These are phyloP conservation scores for Paraplagusia blochii DNA, from an alignment of 2,113 vertebrate genomes.

Conservation along the genomic window DNA sequence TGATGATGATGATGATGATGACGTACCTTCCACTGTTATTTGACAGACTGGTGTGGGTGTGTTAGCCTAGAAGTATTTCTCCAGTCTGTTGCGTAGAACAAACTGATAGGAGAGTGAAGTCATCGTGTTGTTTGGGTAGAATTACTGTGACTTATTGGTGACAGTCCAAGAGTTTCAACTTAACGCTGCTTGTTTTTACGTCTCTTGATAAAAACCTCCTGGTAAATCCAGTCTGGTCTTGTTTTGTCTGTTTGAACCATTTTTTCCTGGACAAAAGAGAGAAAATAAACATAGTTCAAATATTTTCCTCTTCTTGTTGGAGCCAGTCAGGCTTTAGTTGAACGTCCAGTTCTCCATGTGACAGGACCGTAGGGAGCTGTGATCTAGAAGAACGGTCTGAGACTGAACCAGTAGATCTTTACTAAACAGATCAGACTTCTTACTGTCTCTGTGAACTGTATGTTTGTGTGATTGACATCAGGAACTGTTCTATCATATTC, in stretches of 20 bases:
- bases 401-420: constrained; percentile 6
- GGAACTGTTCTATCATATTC: too few species aligned
- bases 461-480: too few species aligned
- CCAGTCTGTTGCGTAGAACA: too few species aligned
- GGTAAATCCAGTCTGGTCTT: too few species aligned
- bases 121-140: too few species aligned
- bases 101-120: too few species aligned
- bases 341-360: constrained; percentile 10
- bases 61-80: neutral
- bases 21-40: constrained; percentile 3
- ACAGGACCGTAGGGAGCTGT: neutral
- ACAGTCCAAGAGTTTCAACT: too few species aligned
- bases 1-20: too few species aligned
- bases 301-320: constrained; percentile 26
- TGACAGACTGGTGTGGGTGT: constrained; percentile 5
- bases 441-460: constrained; percentile 3
- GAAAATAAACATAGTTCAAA: neutral
- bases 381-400: constrained; percentile 13
- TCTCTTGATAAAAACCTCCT: too few species aligned
- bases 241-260: neutral
- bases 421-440: constrained; percentile 13
- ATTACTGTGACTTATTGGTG: too few species aligned
- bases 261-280: constrained; percentile 3
- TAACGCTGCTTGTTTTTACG: too few species aligned
- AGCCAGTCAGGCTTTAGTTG: neutral